These are phyloP conservation scores for Drosophila neocordata DNA, from an alignment of 1,140 invertebrate genomes.

Conservation along the genomic window DNA sequence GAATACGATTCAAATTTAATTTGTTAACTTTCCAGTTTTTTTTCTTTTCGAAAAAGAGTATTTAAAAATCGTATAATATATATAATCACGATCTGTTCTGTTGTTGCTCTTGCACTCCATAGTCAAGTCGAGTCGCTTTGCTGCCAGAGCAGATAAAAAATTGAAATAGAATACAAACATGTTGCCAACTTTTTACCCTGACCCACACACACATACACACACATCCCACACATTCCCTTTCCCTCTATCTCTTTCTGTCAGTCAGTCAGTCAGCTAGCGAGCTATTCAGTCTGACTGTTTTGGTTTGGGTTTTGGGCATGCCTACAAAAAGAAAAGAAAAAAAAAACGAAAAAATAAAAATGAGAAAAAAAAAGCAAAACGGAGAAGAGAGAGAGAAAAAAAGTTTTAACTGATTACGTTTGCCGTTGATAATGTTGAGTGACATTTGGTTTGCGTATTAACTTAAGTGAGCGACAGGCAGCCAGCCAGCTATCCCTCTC, in stretches of 20 bases:
- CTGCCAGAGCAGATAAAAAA: constrained; percentile 60
- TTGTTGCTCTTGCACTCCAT: constrained; percentile 34
- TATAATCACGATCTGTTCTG: background rate
- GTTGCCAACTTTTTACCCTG: constrained; percentile 61
- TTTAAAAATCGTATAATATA: background rate
- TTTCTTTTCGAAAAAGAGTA: too few species aligned
- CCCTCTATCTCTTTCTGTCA: constrained; percentile 12
- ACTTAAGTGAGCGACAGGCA: constrained; percentile 72
- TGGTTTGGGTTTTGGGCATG: constrained; percentile 46
- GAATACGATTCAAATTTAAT: too few species aligned
- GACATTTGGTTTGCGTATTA: constrained; percentile 78
- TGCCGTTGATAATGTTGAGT: constrained; percentile 78
- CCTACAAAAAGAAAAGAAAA: constrained; percentile 42
- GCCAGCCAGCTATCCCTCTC: constrained; percentile 4
- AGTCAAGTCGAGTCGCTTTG: constrained; percentile 14
- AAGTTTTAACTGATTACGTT: constrained; percentile 79
- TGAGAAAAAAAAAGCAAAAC: background rate
- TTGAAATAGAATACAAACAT: constrained; percentile 77
- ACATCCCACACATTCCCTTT: constrained; percentile 13
- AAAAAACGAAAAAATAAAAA: background rate
- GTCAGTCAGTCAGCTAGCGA: constrained; percentile 10
- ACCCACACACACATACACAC: constrained; percentile 30
- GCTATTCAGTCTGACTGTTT: constrained; percentile 27
- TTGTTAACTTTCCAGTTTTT: too few species aligned
- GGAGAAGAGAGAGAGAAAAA: constrained; percentile 27